Evolutionary conservation across 2,113 vertebrate genomes (phyloP).

Genomic region (Gambusia holbrooki): DNA sequence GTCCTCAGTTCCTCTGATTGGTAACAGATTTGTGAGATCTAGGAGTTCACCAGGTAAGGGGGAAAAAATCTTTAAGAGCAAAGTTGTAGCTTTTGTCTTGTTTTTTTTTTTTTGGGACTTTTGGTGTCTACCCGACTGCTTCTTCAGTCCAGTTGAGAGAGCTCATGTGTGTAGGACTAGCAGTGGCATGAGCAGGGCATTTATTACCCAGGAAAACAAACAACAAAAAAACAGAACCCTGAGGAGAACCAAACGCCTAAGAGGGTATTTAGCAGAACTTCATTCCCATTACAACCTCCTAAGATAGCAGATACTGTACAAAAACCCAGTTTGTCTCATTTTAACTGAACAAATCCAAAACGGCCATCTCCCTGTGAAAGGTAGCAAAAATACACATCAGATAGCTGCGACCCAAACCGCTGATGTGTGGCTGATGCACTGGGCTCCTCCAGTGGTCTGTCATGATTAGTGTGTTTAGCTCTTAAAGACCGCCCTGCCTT

Average conservation of each 20-base stretch:
- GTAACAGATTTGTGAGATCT: too few relatives aligned
- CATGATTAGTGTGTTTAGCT: slow-evolving; percentile 77
- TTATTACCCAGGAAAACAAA: too few relatives aligned
- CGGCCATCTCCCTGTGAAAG: slow-evolving; percentile 34
- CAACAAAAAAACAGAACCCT: too few relatives aligned
- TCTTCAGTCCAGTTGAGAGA: background rate
- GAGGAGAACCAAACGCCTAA: too few relatives aligned
- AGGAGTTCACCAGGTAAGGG: too few relatives aligned
- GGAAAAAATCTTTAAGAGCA: too few relatives aligned
- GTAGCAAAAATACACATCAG: slow-evolving; percentile 67
- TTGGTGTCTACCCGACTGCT: background rate
- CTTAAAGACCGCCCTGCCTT: slow-evolving; percentile 52
- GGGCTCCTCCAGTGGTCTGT: slow-evolving; percentile 51
- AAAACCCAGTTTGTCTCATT: background rate
- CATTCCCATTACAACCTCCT: background rate
- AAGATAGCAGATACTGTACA: background rate
- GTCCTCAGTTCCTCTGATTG: too few relatives aligned
- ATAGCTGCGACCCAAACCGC: slow-evolving; percentile 58
- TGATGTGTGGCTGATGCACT: slow-evolving; percentile 48
- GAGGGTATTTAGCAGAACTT: background rate
- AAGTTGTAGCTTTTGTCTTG: too few relatives aligned
- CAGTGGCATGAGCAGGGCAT: slow-evolving; percentile 5
- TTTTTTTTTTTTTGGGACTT: too few relatives aligned
- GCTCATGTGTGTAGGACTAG: too few relatives aligned
- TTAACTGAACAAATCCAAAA: slow-evolving; percentile 57